phyloP scores from a whole-genome alignment of 1,140 invertebrate species.

The Propsilocerus akamusi region DNA sequence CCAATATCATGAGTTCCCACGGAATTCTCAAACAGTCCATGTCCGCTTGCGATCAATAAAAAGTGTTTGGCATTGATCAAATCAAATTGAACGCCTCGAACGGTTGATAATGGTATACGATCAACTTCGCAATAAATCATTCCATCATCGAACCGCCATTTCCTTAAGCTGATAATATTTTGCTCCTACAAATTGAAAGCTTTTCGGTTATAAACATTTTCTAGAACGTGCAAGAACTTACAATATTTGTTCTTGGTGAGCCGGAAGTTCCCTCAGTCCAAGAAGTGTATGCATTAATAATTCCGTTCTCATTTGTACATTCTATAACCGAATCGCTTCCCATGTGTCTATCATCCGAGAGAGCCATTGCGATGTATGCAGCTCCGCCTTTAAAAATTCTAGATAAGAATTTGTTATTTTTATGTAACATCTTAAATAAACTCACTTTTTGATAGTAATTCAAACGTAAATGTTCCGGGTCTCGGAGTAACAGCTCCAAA shows the following conservation, averaged over 20 bases:
- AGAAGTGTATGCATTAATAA: not conserved
- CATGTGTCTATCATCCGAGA: not conserved
- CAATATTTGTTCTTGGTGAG: not conserved
- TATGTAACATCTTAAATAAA: too few relatives aligned
- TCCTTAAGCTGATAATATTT: constrained; percentile 40
- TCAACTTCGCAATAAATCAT: constrained; percentile 53
- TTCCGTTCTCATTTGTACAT: not conserved
- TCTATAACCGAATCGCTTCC: not conserved
- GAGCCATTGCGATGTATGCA: not conserved
- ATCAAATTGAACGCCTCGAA: constrained; percentile 46
- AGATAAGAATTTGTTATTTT: too few relatives aligned
- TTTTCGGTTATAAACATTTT: too few relatives aligned
- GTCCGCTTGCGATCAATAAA: constrained; percentile 55
- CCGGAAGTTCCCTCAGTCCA: not conserved
- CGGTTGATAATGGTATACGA: constrained; percentile 37
- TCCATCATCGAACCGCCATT: constrained; percentile 43
- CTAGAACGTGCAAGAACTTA: too few relatives aligned
- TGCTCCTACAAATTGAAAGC: constrained; percentile 32
- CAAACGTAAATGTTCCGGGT: not conserved
- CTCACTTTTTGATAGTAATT: not conserved
- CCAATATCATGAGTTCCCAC: constrained; percentile 43
- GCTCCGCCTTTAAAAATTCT: not conserved
- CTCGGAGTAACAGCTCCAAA: not conserved
- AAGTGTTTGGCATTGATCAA: constrained; percentile 49
- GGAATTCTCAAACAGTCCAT: constrained; percentile 14